Conservation (phyloP, 2,888 invertebrate species). For the Corbicula japonica region DNA sequence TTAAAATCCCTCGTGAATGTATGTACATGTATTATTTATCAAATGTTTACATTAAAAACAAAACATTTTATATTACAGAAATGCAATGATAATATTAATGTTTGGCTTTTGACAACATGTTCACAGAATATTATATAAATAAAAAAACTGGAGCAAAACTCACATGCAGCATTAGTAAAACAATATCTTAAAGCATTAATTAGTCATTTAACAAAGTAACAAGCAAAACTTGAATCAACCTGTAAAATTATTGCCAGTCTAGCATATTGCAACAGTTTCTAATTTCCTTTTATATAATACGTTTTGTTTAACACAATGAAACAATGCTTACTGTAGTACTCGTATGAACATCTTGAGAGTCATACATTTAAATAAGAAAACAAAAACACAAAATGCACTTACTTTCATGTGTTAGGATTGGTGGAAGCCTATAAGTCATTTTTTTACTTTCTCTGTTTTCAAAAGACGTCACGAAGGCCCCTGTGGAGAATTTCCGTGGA, state of each 20-base stretch:
- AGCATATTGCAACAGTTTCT: no score
- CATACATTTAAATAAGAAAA: neutral
- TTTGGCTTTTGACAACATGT: neutral
- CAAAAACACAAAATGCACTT: neutral
- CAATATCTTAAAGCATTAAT: no score
- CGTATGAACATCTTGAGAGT: neutral
- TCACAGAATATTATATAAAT: no score
- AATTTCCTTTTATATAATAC: neutral
- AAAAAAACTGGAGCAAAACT: no score
- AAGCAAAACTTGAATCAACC: no score
- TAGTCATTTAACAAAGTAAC: no score
- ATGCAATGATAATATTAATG: neutral
- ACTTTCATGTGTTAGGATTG: neutral
- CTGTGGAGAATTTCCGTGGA: constrained; percentile 55
- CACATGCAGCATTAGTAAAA: no score
- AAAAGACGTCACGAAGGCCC: constrained; percentile 45
- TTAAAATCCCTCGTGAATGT: constrained; percentile 54
- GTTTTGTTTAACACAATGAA: neutral
- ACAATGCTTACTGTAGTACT: neutral
- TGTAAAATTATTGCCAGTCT: no score
- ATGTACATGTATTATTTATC: neutral
- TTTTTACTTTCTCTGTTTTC: neutral
- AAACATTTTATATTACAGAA: neutral
- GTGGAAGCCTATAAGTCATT: neutral
- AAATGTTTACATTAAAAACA: neutral